Base-by-base conservation (phyloP, 2,888 invertebrate species). In the Callimorpha dominula region DNA sequence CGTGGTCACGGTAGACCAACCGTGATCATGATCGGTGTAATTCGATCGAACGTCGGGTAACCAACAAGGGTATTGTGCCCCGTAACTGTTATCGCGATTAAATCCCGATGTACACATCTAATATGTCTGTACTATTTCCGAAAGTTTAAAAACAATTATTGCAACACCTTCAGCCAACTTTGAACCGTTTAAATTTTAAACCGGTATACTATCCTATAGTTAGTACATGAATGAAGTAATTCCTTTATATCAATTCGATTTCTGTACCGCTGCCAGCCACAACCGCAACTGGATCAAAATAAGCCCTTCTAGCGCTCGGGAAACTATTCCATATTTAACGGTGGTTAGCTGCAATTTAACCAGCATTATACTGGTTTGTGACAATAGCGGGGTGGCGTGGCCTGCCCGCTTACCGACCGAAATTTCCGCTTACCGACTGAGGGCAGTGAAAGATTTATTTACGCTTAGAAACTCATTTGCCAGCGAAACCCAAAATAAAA, bases 391-490 rank as follows among this genome's bases (percentile, higher is more conserved):
- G 63, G 60, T 67, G 50, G 20, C 52, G 46, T 54, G 66, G 57
- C n/a, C 63, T 52, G 65, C 62, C 54, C 60, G 54, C 63, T 54
- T 69, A 75, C 65, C 40, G 54, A 62, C 31, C 84, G 81, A 88
- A 86, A 85, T 86, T 80, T 81, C 81, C 84, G 79, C 80, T 81
- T 80, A 83, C 86, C 73, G 82, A 81, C 81, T 78, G 84, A 78
- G 85, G 85, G 82, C 85, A 88, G 84, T 86, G 86, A 88, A 88
- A 91, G 90, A 92, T 94, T 93, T 93, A 93, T 93, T 91, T 88
- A 88, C 92, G 91, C 90, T 94, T 92, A 94, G 92, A 92, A 93
- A 90, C 94, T 93, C 94, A 92, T 94, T 94, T 93, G 90, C 90
- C 84, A 86, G 81, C 86, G 82, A 80, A 85, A 87, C 85, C 85